Percentiles rank a stretch among this genome's conserved stretches.
Conservation (phyloP, 2,797 vertebrate genomes). For the Denticeps clupeoides region DNA sequence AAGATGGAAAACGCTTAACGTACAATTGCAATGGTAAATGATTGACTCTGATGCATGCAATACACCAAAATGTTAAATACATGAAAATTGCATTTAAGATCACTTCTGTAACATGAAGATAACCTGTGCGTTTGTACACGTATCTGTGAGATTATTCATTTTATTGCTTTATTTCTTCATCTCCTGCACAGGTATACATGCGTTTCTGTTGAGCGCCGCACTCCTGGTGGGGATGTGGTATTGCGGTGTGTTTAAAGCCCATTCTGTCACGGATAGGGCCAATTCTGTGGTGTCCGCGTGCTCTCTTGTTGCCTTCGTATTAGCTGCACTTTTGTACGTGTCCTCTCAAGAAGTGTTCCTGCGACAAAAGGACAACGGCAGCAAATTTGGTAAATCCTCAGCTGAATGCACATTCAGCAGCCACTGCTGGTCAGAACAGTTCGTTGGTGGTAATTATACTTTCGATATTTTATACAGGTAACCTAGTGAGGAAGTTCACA, state of each 20-base stretch:
- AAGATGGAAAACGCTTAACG: constrained; percentile 18
- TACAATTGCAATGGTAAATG: constrained; percentile 32
- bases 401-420: neutral
- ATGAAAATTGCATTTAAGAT: too few relatives aligned
- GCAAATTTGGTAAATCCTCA: constrained; percentile 9
- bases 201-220: constrained; percentile 12
- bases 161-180: neutral
- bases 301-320: constrained; percentile 10
- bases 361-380: constrained; percentile 10
- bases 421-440: too few relatives aligned
- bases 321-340: constrained; percentile 17
- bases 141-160: too few relatives aligned
- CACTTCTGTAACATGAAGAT: too few relatives aligned
- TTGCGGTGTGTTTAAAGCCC: constrained; percentile 11
- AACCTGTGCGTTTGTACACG: too few relatives aligned
- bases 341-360: neutral
- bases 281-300: constrained; percentile 20
- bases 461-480: too few relatives aligned
- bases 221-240: constrained; percentile 20
- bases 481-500: neutral
- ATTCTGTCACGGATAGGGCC: constrained; percentile 5
- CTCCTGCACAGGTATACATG: constrained; percentile 23
- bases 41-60: neutral
- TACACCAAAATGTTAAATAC: too few relatives aligned
- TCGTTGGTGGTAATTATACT: too few relatives aligned